Percentiles rank a stretch among this genome's conserved stretches.
These are phyloP conservation scores for Poecilia latipinna DNA, from an alignment of 2,113 vertebrate genomes.

Conservation along the genomic window DNA sequence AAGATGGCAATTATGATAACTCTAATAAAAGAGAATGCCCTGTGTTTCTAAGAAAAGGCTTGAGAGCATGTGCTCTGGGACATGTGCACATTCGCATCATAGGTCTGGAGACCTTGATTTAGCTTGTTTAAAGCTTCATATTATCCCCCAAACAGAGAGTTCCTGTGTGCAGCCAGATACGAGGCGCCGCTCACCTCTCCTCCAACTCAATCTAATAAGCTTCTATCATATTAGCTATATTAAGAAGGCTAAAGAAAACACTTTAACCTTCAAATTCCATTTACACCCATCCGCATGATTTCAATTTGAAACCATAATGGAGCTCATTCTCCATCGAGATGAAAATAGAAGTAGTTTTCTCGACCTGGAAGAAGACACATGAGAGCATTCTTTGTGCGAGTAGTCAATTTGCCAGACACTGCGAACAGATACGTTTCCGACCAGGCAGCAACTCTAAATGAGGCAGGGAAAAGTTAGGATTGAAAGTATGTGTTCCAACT, in stretches of 20 bases:
- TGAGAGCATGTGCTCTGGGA: not conserved
- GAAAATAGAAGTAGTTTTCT: not conserved
- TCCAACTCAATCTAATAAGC: slow-evolving; percentile 41
- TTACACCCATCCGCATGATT: slow-evolving; percentile 42
- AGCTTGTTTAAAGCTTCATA: slow-evolving; percentile 25
- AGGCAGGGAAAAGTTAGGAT: not conserved
- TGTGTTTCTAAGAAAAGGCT: slow-evolving; percentile 21
- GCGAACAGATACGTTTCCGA: not conserved
- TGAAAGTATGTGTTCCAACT: not conserved
- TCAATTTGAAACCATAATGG: slow-evolving; percentile 42
- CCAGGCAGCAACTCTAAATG: not conserved
- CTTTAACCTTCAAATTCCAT: slow-evolving; percentile 49
- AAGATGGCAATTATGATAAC: slow-evolving; percentile 11
- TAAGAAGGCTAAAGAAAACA: slow-evolving; percentile 37
- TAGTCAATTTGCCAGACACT: not conserved
- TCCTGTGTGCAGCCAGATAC: slow-evolving; percentile 25
- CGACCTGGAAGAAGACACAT: not conserved
- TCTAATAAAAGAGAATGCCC: slow-evolving; percentile 16
- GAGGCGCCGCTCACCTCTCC: slow-evolving; percentile 11
- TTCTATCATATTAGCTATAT: slow-evolving; percentile 43
- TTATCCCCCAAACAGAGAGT: slow-evolving; percentile 37
- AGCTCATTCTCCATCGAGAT: slow-evolving; percentile 17
- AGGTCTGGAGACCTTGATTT: slow-evolving; percentile 26
- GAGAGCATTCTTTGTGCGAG: slow-evolving; percentile 19
- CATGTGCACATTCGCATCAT: slow-evolving; percentile 33